These are phyloP conservation scores for Apodemus speciosus DNA, from an alignment of 2,113 vertebrate genomes.

Conservation along the genomic window DNA sequence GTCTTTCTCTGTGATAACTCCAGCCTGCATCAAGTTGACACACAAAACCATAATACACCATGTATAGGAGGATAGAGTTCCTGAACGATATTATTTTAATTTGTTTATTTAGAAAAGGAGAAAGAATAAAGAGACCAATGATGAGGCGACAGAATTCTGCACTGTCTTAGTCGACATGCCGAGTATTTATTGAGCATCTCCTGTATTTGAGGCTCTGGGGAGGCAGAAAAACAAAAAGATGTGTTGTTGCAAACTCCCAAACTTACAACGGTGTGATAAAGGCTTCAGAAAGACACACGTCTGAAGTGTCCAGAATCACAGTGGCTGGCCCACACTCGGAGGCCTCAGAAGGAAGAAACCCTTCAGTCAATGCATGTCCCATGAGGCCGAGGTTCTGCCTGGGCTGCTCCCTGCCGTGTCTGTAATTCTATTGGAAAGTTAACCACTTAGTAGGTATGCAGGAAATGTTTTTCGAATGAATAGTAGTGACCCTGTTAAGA, in stretches of 20 bases:
- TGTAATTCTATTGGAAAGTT: background rate
- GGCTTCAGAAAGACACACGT: background rate
- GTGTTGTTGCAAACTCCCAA: background rate
- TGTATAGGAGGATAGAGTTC: background rate
- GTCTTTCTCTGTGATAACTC: no score
- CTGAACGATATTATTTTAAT: background rate
- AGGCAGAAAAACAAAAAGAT: background rate
- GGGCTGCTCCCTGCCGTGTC: background rate
- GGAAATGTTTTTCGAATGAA: background rate
- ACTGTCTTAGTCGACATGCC: background rate
- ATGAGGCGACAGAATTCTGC: background rate
- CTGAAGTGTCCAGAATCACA: fast-evolving
- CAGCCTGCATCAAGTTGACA: no score
- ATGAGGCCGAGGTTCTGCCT: background rate
- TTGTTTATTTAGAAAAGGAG: conserved; percentile 1
- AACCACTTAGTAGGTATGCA: background rate
- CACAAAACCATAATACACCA: no score
- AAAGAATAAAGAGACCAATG: background rate
- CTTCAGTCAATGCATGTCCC: background rate
- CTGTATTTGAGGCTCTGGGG: background rate
- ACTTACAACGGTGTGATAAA: background rate
- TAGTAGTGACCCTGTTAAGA: background rate
- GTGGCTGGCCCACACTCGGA: no score
- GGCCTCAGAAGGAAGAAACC: background rate
- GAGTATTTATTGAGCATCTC: background rate